These are phyloP conservation scores for Sardinella longiceps DNA, from an alignment of 2,797 vertebrate genomes.

Conservation along the genomic window DNA sequence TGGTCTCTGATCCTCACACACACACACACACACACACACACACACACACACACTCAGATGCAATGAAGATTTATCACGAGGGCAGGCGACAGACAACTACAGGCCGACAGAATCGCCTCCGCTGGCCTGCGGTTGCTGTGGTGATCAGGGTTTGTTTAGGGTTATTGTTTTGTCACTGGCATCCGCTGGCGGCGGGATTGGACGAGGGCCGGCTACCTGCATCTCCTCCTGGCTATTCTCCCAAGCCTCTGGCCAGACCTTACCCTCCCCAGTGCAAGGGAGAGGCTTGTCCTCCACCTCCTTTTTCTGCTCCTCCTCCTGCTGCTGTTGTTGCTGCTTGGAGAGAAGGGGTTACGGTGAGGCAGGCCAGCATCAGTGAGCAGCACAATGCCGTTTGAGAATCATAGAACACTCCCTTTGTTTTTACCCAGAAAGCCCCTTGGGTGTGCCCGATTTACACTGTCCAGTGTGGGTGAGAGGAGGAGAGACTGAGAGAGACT, in stretches of 20 bases:
- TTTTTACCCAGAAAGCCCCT: neutral
- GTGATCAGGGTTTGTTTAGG: slow-evolving; percentile 26
- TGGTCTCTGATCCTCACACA: slow-evolving; percentile 31
- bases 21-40: too few species aligned
- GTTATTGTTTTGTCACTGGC: neutral
- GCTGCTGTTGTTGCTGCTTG: slow-evolving; percentile 49
- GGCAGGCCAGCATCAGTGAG: neutral
- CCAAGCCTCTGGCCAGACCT: slow-evolving; percentile 57
- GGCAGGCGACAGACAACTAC: slow-evolving; percentile 29
- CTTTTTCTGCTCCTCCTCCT: too few species aligned
- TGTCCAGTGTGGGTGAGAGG: neutral
- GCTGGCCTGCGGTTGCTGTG: slow-evolving; percentile 8
- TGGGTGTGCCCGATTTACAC: neutral
- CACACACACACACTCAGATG: slow-evolving; percentile 28
- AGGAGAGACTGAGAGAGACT: neutral
- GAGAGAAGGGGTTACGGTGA: slow-evolving; percentile 44
- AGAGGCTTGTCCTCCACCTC: slow-evolving; percentile 42
- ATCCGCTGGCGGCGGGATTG: neutral
- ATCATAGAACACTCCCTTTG: neutral
- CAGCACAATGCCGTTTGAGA: neutral
- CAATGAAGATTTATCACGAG: slow-evolving; percentile 20
- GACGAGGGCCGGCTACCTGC: slow-evolving; percentile 63
- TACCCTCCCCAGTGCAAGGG: slow-evolving; percentile 55
- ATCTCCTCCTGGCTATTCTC: slow-evolving; percentile 50
- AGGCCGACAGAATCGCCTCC: slow-evolving; percentile 18